Conservation (phyloP, 2,888 invertebrate species). For the Dendrolimus houi region DNA sequence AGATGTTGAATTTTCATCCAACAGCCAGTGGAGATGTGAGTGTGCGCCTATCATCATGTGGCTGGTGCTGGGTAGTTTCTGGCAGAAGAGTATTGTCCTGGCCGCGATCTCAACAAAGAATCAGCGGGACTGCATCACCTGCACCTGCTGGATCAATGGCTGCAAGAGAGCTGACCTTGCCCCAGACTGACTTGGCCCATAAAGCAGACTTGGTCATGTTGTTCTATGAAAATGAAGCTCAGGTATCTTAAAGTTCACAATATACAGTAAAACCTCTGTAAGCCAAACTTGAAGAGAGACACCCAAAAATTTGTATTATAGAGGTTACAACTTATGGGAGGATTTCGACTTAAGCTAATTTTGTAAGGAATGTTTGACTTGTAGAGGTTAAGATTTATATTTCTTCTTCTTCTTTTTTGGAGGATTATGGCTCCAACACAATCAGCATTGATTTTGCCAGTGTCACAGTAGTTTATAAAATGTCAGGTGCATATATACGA, state of each 20-base stretch:
- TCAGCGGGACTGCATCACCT: conserved; percentile 15
- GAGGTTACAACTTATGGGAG: too few relatives aligned
- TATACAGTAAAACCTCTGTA: too few relatives aligned
- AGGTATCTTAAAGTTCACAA: conserved; percentile 25
- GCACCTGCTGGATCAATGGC: conserved; percentile 59
- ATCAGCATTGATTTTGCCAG: too few relatives aligned
- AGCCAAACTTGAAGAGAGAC: too few relatives aligned
- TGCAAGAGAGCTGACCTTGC: conserved; percentile 90
- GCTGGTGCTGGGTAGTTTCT: conserved; percentile 91
- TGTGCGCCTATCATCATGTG: conserved; percentile 79
- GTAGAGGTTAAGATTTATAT: too few relatives aligned
- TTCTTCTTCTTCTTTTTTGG: too few relatives aligned
- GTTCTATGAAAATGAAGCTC: conserved; percentile 70
- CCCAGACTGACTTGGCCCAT: conserved; percentile 94
- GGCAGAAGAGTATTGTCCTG: conserved; percentile 91
- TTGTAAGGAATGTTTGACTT: too few relatives aligned
- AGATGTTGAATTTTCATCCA: background rate
- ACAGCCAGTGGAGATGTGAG: conserved; percentile 75
- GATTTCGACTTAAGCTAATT: too few relatives aligned
- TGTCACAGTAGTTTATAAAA: too few relatives aligned
- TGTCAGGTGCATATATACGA: too few relatives aligned
- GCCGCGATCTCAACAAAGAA: conserved; percentile 77
- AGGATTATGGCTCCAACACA: too few relatives aligned
- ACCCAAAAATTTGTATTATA: too few relatives aligned
- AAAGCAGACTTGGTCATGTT: conserved; percentile 89